These are phyloP conservation scores for Lasioglossum leucozonium DNA, from an alignment of 2,888 invertebrate genomes.

Conservation along the genomic window DNA sequence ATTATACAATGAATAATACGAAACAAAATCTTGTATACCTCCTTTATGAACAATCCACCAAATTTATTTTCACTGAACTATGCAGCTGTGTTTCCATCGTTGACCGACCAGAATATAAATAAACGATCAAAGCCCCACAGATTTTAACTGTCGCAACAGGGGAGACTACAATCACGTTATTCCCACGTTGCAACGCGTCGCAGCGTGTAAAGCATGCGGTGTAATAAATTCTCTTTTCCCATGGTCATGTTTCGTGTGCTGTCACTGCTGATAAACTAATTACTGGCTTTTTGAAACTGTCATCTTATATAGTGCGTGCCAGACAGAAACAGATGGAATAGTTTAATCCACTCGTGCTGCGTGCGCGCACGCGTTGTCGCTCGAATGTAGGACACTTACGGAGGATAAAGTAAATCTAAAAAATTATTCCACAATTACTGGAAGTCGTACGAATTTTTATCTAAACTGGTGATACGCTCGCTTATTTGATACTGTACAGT, in stretches of 20 bases:
- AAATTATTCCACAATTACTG: not conserved
- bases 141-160: not conserved
- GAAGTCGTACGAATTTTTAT: not conserved
- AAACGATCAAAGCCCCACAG: not conserved
- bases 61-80: not conserved
- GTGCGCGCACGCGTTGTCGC: not conserved
- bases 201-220: not conserved
- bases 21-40: no score
- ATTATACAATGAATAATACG: no score
- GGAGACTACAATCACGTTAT: not conserved
- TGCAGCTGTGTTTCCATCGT: not conserved
- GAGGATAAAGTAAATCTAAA: not conserved
- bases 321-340: conserved; percentile 5
- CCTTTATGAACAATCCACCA: no score
- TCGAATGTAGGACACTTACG: not conserved
- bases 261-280: conserved; percentile 15
- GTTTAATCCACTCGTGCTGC: not conserved
- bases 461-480: not conserved
- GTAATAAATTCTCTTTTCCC: not conserved
- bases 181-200: not conserved
- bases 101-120: not conserved
- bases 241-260: not conserved
- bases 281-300: conserved; percentile 7
- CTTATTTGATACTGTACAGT: no score
- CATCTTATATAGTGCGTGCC: not conserved